phyloP scores from a whole-genome alignment of 2,113 vertebrate genomes.

The Varanus salvator region DNA sequence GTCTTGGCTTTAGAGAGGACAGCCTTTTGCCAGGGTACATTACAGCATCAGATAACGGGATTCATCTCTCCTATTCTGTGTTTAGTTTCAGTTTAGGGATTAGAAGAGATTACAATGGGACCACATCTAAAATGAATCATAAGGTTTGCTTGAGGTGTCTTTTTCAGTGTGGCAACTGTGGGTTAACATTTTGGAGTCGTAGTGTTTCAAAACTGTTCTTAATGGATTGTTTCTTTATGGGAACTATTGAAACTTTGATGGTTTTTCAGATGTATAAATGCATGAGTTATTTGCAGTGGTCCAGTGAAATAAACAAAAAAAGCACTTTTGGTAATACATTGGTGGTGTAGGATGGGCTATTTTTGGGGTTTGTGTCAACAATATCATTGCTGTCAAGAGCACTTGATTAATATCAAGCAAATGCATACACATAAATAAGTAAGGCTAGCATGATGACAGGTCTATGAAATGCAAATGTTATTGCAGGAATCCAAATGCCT shows the following conservation, averaged over 20 bases:
- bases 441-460: neutral
- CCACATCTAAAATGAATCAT: neutral
- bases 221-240: neutral
- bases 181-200: neutral
- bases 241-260: neutral
- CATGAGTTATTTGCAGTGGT: neutral
- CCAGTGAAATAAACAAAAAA: neutral
- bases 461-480: neutral
- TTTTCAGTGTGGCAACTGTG: neutral
- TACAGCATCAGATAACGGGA: neutral
- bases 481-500: neutral
- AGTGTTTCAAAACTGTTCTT: constrained; percentile 4
- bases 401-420: neutral
- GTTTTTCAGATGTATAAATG: neutral
- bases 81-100: neutral
- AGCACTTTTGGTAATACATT: neutral
- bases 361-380: neutral
- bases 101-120: neutral
- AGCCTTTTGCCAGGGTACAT: neutral
- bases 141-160: neutral
- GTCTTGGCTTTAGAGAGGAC: constrained; percentile 20
- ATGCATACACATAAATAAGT: neutral
- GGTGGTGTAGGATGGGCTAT: neutral
- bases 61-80: neutral
- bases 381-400: neutral